Evolutionary conservation across 1,140 invertebrate genomes (phyloP).

Genomic region (Trachelipus rathkii): DNA sequence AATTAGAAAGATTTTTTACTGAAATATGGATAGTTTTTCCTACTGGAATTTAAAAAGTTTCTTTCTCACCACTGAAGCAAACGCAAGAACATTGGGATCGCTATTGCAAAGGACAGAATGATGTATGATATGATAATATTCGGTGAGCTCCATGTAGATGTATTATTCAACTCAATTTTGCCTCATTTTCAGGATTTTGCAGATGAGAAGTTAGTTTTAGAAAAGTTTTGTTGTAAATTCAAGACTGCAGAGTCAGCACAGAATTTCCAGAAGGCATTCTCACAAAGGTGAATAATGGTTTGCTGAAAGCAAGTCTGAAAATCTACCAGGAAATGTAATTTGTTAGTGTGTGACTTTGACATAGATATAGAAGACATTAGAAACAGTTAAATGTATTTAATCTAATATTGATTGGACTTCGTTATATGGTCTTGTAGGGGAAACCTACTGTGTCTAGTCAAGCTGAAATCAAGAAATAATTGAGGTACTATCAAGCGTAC

Average conservation of each 20-base stretch:
- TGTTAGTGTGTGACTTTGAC: background rate
- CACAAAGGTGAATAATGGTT: constrained; percentile 49
- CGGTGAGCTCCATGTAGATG: no score
- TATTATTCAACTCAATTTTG: background rate
- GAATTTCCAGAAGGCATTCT: constrained; percentile 64
- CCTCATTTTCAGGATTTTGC: constrained; percentile 63
- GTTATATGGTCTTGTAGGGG: background rate
- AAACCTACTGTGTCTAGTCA: background rate
- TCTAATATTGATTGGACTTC: background rate
- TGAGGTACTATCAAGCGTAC: no score
- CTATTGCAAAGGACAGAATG: no score
- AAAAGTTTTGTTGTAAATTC: constrained; percentile 76
- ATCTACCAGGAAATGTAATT: background rate
- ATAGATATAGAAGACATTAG: background rate
- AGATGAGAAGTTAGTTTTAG: constrained; percentile 70
- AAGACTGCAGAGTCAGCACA: constrained; percentile 68
- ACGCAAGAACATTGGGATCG: no score
- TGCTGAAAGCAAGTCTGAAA: constrained; percentile 34
- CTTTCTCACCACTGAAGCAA: no score
- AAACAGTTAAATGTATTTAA: background rate
- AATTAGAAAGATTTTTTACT: no score
- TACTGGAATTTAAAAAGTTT: no score
- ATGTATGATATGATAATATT: no score
- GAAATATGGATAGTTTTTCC: no score
- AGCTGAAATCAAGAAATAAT: background rate